Conservation (phyloP, 2,113 vertebrate genomes). For the Gallinago media region DNA sequence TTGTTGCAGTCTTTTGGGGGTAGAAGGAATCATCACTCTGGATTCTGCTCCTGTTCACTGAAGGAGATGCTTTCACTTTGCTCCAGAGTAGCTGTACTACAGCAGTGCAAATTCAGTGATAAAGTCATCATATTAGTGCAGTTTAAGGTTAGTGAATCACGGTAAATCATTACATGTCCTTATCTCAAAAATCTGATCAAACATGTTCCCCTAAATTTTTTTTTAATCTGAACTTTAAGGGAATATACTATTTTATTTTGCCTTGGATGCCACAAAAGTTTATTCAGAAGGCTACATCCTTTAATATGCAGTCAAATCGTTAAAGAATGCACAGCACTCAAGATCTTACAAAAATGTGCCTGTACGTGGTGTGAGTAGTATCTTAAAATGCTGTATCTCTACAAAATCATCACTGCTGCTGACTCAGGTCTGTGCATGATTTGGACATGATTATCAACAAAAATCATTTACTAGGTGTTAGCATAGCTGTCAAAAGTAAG, state of each 20-base stretch:
- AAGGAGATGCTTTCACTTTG: not conserved
- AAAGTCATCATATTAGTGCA: not conserved
- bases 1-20: not conserved
- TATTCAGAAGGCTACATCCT: not conserved
- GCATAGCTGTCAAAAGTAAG: not conserved
- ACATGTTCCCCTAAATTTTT: rapidly evolving
- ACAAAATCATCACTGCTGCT: not conserved
- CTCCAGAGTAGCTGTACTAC: not conserved
- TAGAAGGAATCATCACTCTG: not conserved
- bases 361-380: not conserved
- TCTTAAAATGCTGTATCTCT: not conserved
- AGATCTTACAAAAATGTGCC: not conserved
- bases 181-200: not conserved
- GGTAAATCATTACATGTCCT: not conserved
- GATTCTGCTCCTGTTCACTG: not conserved
- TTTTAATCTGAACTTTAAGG: not conserved
- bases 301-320: not conserved
- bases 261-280: not conserved
- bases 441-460: not conserved
- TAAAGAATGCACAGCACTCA: not conserved
- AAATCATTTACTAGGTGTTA: not conserved
- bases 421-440: not conserved
- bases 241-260: not conserved
- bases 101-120: not conserved
- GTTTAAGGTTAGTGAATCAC: not conserved